Conservation (phyloP, 2,113 vertebrate genomes). For the Malurus melanocephalus region DNA sequence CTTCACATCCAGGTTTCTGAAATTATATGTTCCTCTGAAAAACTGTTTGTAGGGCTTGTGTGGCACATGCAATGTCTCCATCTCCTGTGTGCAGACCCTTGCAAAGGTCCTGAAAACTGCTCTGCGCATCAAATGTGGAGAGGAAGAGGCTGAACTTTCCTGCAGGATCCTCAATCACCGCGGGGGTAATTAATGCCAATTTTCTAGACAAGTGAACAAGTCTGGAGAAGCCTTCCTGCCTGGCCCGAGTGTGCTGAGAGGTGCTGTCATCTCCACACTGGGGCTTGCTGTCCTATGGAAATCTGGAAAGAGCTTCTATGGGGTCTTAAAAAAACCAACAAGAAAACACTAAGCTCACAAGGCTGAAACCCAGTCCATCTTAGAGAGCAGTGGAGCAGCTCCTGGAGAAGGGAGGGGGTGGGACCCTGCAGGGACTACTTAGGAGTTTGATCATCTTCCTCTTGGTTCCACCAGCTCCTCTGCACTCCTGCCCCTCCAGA, state of each 20-base stretch:
- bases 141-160: not conserved
- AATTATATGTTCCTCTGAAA: not conserved
- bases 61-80: not conserved
- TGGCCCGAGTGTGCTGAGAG: fast-evolving
- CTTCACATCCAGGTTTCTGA: not conserved
- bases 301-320: not conserved
- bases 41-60: not conserved
- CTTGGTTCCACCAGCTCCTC: not conserved
- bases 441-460: not conserved
- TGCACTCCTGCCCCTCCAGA: not conserved
- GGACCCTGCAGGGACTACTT: not conserved
- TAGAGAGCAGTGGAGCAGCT: not conserved
- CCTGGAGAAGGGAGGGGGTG: not conserved
- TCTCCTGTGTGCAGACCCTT: not conserved
- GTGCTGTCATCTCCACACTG: not conserved
- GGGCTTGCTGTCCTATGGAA: not conserved
- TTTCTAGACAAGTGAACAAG: not conserved
- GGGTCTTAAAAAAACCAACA: not conserved
- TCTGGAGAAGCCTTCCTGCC: not conserved
- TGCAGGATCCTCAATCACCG: not conserved
- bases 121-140: fast-evolving
- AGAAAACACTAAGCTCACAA: not conserved
- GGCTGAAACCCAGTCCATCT: not conserved
- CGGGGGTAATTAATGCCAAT: not conserved
- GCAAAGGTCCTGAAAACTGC: not conserved